Conservation (phyloP, 1,140 invertebrate genomes). For the Achroia grisella region DNA sequence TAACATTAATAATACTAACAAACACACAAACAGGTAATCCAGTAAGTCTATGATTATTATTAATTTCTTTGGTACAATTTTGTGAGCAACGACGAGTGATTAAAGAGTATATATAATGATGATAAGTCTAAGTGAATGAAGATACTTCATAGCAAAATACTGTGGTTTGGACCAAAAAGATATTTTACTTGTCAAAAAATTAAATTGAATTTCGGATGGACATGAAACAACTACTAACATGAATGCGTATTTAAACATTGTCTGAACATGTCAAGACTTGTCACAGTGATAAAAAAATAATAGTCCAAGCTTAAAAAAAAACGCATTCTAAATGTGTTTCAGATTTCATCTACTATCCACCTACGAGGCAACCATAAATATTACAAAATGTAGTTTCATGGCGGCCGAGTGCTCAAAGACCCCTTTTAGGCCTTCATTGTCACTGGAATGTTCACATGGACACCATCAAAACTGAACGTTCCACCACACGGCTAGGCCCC, state of each 20-base stretch:
- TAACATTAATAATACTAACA: not conserved
- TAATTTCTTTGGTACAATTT: constrained; percentile 64
- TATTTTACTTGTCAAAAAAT: constrained; percentile 2
- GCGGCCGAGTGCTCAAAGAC: constrained; percentile 18
- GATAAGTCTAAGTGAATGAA: constrained; percentile 32
- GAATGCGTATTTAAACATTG: too few relatives aligned
- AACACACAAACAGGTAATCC: constrained; percentile 8
- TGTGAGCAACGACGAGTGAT: constrained; percentile 60
- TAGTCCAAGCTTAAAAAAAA: too few relatives aligned
- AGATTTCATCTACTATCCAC: constrained; percentile 1
- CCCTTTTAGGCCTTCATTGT: constrained; percentile 16
- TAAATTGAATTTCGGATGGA: not conserved
- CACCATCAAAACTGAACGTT: constrained; percentile 15
- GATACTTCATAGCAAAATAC: constrained; percentile 41
- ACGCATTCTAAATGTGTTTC: not conserved
- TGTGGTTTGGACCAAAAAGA: constrained; percentile 30
- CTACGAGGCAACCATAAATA: not conserved
- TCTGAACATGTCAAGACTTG: too few relatives aligned
- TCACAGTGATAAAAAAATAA: too few relatives aligned
- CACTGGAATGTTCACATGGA: constrained; percentile 61
- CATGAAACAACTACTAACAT: too few relatives aligned
- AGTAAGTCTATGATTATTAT: constrained; percentile 22
- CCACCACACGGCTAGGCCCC: constrained; percentile 34
- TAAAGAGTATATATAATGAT: constrained; percentile 36
- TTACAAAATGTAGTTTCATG: constrained; percentile 8